Evolutionary conservation across 2,888 invertebrate species (phyloP).

Genomic region (Oxyteleia sp.): DNA sequence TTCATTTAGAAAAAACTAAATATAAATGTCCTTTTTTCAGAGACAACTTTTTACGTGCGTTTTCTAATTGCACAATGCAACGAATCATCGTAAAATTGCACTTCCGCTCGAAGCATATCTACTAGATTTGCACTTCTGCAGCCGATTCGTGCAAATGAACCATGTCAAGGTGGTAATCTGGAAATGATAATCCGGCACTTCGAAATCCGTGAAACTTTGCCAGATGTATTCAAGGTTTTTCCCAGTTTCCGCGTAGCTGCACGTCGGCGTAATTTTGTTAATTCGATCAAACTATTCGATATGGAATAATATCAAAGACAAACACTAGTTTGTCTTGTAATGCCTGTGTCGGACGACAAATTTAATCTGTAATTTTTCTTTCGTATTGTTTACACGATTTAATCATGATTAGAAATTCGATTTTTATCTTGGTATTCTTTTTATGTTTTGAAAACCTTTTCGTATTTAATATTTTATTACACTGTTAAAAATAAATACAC

Average conservation of each 20-base stretch:
- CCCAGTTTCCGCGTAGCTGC: constrained; percentile 31
- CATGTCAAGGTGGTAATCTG: constrained; percentile 65
- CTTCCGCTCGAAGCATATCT: constrained; percentile 35
- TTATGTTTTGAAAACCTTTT: no score
- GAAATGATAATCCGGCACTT: constrained; percentile 53
- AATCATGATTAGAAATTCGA: no score
- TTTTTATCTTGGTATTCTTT: no score
- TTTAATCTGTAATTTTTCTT: background rate
- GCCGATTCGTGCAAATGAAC: constrained; percentile 49
- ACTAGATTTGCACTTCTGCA: constrained; percentile 20
- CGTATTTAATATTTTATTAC: no score
- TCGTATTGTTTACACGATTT: no score
- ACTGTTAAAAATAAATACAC: no score
- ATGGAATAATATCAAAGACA: constrained; percentile 15
- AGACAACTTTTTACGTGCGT: background rate
- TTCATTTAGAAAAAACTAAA: background rate
- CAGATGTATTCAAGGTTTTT: constrained; percentile 40
- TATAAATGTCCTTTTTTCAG: background rate
- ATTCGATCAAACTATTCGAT: constrained; percentile 25
- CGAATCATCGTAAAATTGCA: constrained; percentile 40
- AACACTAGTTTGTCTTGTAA: constrained; percentile 15
- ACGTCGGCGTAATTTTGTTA: constrained; percentile 21
- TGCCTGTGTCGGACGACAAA: background rate
- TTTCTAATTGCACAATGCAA: background rate
- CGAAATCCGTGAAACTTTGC: constrained; percentile 52